phyloP scores from a whole-genome alignment of 2,888 invertebrate genomes.

The Plagodis dolabraria region DNA sequence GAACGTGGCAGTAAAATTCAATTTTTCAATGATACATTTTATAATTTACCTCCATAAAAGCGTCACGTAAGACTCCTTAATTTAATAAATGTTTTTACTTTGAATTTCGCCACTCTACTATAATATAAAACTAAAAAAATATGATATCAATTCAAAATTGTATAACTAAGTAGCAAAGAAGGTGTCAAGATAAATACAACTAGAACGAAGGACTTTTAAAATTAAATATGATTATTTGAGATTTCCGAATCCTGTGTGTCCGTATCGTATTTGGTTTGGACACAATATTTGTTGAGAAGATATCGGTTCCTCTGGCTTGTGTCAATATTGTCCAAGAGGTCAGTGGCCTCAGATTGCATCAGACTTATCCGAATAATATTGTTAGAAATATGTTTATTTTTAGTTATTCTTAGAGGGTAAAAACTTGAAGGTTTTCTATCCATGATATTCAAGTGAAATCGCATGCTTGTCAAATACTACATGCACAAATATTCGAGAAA shows the following conservation, averaged over 20 bases:
- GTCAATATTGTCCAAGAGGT: slow-evolving; percentile 74
- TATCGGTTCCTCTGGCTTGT: slow-evolving; percentile 67
- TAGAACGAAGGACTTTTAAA: slow-evolving; percentile 9
- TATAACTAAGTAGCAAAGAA: slow-evolving; percentile 11
- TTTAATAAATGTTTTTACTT: too few species aligned
- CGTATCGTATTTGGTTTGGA: slow-evolving; percentile 73
- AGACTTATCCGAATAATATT: slow-evolving; percentile 34
- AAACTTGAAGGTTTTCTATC: too few species aligned
- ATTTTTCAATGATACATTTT: too few species aligned
- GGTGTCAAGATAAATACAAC: slow-evolving; percentile 29
- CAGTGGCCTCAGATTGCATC: slow-evolving; percentile 65
- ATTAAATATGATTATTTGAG: slow-evolving; percentile 28
- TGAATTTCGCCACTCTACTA: too few species aligned
- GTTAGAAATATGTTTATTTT: slow-evolving; percentile 2
- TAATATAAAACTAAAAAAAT: too few species aligned
- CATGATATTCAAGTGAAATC: too few species aligned
- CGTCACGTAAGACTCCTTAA: too few species aligned
- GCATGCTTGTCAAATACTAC: too few species aligned
- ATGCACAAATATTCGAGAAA: too few species aligned
- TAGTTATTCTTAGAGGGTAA: not conserved
- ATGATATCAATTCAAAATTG: too few species aligned
- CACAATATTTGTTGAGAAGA: slow-evolving; percentile 71
- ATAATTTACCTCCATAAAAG: too few species aligned
- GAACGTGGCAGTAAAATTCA: too few species aligned
- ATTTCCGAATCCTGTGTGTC: slow-evolving; percentile 40